Conservation (phyloP, 2,888 invertebrate genomes). For the Liodrosophila aerea region DNA sequence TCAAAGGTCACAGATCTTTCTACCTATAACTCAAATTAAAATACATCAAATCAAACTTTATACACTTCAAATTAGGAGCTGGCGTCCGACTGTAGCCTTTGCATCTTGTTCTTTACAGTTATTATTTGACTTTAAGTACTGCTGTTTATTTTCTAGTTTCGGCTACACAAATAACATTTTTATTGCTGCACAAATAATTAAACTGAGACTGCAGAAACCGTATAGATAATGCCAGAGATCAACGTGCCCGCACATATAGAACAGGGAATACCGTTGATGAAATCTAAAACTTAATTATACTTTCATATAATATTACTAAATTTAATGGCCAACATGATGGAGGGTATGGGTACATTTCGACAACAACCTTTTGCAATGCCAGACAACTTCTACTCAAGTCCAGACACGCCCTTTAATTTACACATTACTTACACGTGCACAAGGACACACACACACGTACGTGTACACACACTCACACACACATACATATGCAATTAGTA, state of each 20-base stretch:
- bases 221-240: too few relatives aligned
- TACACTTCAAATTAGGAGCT: too few relatives aligned
- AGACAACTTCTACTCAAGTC: constrained; percentile 17
- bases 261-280: background rate
- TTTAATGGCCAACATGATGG: too few relatives aligned
- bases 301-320: background rate
- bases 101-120: too few relatives aligned
- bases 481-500: constrained; percentile 32
- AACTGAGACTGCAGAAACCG: background rate
- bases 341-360: constrained; percentile 3
- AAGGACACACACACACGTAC: constrained; percentile 15
- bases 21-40: too few relatives aligned
- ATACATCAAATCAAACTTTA: constrained; percentile 4
- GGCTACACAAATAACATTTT: too few relatives aligned
- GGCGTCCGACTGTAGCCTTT: too few relatives aligned
- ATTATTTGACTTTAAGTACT: too few relatives aligned
- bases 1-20: too few relatives aligned
- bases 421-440: constrained; percentile 12
- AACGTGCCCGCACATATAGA: too few relatives aligned
- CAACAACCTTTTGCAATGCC: constrained; percentile 7
- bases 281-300: background rate
- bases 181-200: too few relatives aligned
- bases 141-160: too few relatives aligned
- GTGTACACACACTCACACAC: constrained; percentile 18
- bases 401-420: constrained; percentile 42